Evolutionary conservation across 2,113 vertebrate species (phyloP).

Genomic region (Grus americana): DNA sequence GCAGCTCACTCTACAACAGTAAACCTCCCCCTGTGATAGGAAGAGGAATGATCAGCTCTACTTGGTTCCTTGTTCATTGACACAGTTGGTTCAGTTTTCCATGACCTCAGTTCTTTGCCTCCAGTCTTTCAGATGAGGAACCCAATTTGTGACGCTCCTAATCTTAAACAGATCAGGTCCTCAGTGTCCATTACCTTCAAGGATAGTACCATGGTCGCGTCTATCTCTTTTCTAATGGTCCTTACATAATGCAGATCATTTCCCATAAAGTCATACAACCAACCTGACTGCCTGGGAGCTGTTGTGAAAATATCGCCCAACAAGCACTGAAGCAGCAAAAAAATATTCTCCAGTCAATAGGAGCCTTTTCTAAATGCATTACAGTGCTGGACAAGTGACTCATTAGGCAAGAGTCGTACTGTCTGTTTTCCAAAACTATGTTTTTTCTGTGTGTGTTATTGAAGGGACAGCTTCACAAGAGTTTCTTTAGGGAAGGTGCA

Average conservation of each 20-base stretch:
- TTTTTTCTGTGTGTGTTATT: slow-evolving; percentile 6
- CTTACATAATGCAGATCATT: neutral
- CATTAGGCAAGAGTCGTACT: slow-evolving; percentile 15
- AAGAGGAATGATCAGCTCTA: neutral
- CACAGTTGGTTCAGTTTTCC: neutral
- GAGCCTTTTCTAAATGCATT: neutral
- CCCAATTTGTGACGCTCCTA: neutral
- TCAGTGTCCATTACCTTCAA: neutral
- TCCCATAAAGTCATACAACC: neutral
- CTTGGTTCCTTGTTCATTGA: neutral
- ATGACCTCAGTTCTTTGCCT: neutral
- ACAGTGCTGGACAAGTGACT: neutral
- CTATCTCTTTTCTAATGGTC: neutral
- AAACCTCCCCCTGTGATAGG: neutral
- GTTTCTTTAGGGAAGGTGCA: slow-evolving; percentile 55
- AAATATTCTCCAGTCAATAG: neutral
- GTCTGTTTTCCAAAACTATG: slow-evolving; percentile 27
- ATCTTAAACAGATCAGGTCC: neutral
- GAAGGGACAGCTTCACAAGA: slow-evolving; percentile 42
- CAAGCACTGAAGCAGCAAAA: neutral
- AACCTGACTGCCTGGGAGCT: neutral
- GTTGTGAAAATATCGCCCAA: neutral
- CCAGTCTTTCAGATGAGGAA: neutral
- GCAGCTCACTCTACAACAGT: neutral
- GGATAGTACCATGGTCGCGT: neutral